Evolutionary conservation across 2,888 invertebrate genomes (phyloP), one percentile per base, ranked within the genome.

Genomic region (Deilephila elpenor): DNA sequence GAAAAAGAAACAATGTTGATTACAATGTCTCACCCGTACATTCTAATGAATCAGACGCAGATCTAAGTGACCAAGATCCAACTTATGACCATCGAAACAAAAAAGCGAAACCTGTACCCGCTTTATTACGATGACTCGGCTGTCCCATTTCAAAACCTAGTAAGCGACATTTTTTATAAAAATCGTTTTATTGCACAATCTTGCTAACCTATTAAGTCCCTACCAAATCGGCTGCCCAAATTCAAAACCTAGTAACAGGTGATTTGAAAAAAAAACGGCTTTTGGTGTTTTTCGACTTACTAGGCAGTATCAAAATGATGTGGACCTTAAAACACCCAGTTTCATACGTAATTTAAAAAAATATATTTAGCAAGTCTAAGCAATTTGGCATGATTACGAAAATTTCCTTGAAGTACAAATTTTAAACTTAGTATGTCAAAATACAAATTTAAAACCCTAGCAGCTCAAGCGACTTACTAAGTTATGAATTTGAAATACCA

Each of bases 391-490:
- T 73, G 71, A 71, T 71, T 60, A 51, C 73, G 51, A 70, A 71
- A 61, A 61, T 73, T 73, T 71, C 61, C 34, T 71, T 61, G 71
- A 71, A 74, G 72, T 72, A 74, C 72, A 74, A 72, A 72, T 74
- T 74, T n/a, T 4, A 72, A 74, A 74, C 74, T 64, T 72, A 71
- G 64, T 73, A 73, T 72, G 72, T 72, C 72, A 74, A 32, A 74
- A 74, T 62, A 74, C 74, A 64, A 74, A 62, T 74, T 72, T 74
- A 72, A 73, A 73, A 71, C 70, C 71, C 74, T 74, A 74, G 72
- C 32, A 74, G 1, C 72, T 72, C 72, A 71, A 64, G 61, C 20
- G 62, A 74, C 64, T 74, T 74, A 32, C 72, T 74, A 72, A 64
- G 59, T 74, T 74, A 72, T 74, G 59, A 74, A 74, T 72, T 72